Conservation (phyloP, 2,113 vertebrate genomes). For the Lanius collurio region DNA sequence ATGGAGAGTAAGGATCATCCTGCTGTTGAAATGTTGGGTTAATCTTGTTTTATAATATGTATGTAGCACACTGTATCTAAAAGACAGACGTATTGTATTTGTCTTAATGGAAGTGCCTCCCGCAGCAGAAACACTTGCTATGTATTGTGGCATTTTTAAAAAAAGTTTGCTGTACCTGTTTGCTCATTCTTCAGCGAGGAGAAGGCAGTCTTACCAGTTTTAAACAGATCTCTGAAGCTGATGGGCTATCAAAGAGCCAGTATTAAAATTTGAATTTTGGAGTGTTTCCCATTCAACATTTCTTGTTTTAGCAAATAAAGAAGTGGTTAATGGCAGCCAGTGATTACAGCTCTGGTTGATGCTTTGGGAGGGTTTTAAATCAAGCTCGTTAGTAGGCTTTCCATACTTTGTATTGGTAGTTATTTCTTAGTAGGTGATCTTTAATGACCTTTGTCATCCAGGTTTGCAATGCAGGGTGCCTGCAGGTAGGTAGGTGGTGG, state of each 20-base stretch:
- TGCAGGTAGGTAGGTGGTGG: conserved; percentile 37
- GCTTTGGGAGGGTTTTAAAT: conserved; percentile 46
- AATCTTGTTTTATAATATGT: conserved; percentile 79
- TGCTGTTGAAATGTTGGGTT: conserved; percentile 97
- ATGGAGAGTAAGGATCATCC: conserved; percentile 98
- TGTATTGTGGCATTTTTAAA: conserved; percentile 82
- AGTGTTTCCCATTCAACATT: conserved; percentile 62
- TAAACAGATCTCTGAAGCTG: conserved; percentile 70
- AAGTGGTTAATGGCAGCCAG: conserved; percentile 43
- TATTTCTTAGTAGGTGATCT: conserved; percentile 13
- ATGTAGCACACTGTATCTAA: conserved; percentile 88
- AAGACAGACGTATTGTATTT: conserved; percentile 86
- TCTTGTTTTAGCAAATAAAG: conserved; percentile 40
- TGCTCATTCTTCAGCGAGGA: conserved; percentile 77
- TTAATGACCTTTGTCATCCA: conserved; percentile 16
- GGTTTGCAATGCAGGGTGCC: conserved; percentile 29
- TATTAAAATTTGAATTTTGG: conserved; percentile 69
- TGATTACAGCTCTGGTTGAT: conserved; percentile 32
- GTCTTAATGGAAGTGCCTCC: conserved; percentile 93
- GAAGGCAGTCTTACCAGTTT: conserved; percentile 70
- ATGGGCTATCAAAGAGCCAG: conserved; percentile 74
- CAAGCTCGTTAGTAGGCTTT: neutral
- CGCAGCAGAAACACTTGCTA: conserved; percentile 85
- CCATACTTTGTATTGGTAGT: conserved; percentile 31
- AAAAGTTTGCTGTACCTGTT: conserved; percentile 80